Conservation (phyloP, 2,113 vertebrate genomes). For the Pteropus alecto region DNA sequence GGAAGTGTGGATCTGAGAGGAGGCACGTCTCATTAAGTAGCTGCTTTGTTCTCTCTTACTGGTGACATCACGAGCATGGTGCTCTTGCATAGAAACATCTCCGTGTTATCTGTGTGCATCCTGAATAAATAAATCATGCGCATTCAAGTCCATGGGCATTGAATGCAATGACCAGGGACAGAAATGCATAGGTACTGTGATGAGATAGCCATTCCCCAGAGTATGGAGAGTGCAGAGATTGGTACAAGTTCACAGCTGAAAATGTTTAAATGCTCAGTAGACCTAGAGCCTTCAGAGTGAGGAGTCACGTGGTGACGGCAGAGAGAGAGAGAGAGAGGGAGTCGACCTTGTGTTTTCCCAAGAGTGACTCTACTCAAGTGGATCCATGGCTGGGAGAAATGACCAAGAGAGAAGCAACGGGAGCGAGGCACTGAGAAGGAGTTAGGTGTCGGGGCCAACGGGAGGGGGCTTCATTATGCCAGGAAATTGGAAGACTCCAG, state of each 20-base stretch:
- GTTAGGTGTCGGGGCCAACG: neutral
- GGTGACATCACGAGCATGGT: neutral
- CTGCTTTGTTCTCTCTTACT: neutral
- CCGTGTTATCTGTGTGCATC: neutral
- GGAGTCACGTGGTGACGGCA: neutral
- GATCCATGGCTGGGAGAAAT: neutral
- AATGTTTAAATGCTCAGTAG: neutral
- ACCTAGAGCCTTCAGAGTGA: neutral
- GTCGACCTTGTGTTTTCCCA: neutral
- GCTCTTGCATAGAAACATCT: neutral
- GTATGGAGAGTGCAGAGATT: neutral
- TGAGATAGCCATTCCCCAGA: neutral
- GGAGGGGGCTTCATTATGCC: neutral
- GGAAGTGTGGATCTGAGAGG: neutral
- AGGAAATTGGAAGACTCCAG: neutral
- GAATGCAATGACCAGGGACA: neutral
- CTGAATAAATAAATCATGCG: neutral
- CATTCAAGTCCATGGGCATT: neutral
- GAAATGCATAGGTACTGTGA: neutral
- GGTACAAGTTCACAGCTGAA: neutral
- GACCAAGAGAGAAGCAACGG: rapidly evolving
- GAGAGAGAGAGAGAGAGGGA: neutral
- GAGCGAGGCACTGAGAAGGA: too few species aligned
- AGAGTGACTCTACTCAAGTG: neutral
- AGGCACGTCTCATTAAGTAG: neutral